Conservation (phyloP, 2,888 invertebrate genomes). For the Xylocampa areola region DNA sequence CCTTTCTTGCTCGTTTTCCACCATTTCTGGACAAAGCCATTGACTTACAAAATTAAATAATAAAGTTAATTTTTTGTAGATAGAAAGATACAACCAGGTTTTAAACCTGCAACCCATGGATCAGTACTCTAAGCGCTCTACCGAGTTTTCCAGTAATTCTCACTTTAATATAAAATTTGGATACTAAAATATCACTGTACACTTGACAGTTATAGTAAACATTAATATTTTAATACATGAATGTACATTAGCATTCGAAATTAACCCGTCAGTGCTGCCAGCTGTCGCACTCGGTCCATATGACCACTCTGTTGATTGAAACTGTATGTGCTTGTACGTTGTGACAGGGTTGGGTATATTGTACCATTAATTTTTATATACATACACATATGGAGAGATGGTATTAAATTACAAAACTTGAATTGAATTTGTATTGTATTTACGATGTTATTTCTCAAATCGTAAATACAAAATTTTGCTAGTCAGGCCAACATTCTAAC, state of each 20-base stretch:
- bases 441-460: no score
- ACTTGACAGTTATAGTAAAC: slow-evolving; percentile 16
- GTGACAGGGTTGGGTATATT: slow-evolving; percentile 40
- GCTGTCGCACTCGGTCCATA: slow-evolving; percentile 61
- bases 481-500: no score
- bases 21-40: no score
- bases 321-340: slow-evolving; percentile 44
- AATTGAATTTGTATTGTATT: no score
- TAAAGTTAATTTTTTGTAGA: no score
- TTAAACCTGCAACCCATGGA: no score
- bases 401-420: not conserved
- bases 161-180: slow-evolving; percentile 3
- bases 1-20: no score
- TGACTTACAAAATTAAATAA: no score
- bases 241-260: slow-evolving; percentile 75
- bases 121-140: no score
- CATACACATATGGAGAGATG: not conserved
- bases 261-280: slow-evolving; percentile 68
- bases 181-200: slow-evolving; percentile 5
- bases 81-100: no score
- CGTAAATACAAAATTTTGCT: no score
- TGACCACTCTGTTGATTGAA: slow-evolving; percentile 70
- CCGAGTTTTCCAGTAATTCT: not conserved
- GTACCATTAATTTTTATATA: slow-evolving; percentile 17
- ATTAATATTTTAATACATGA: slow-evolving; percentile 56